These are phyloP conservation scores for Hemithea aestivaria DNA, from an alignment of 2,888 invertebrate genomes.

Conservation along the genomic window DNA sequence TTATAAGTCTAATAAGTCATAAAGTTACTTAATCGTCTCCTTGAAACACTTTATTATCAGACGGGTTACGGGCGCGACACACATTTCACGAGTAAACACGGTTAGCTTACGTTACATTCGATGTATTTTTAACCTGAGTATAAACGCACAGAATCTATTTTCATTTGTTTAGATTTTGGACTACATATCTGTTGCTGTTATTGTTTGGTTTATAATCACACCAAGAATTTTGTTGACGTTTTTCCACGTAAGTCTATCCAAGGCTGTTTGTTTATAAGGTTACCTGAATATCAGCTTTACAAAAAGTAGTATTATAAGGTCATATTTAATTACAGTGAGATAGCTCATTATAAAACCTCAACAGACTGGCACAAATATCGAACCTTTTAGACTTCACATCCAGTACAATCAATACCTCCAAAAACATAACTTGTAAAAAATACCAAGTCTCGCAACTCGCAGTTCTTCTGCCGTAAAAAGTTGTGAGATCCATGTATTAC, in stretches of 20 bases:
- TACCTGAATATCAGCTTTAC: too few species aligned
- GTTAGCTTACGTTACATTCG: conserved; percentile 32
- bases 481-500: too few species aligned
- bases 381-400: conserved; percentile 26
- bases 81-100: conserved; percentile 62
- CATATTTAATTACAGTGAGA: too few species aligned
- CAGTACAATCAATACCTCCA: too few species aligned
- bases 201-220: conserved; percentile 1
- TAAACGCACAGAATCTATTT: conserved; percentile 14
- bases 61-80: conserved; percentile 68
- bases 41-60: conserved; percentile 74
- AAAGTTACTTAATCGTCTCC: conserved; percentile 69
- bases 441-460: too few species aligned
- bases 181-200: conserved; percentile 1
- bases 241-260: too few species aligned
- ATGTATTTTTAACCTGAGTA: conserved; percentile 29
- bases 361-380: conserved; percentile 7
- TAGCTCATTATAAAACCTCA: conserved; percentile 6
- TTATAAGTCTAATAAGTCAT: conserved; percentile 39
- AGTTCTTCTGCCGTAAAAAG: too few species aligned
- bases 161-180: conserved; percentile 11
- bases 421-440: too few species aligned
- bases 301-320: too few species aligned
- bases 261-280: too few species aligned
- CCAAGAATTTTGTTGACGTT: too few species aligned